Evolutionary conservation across 2,797 vertebrate genomes (phyloP).

Genomic region (Eulemur rubriventer): DNA sequence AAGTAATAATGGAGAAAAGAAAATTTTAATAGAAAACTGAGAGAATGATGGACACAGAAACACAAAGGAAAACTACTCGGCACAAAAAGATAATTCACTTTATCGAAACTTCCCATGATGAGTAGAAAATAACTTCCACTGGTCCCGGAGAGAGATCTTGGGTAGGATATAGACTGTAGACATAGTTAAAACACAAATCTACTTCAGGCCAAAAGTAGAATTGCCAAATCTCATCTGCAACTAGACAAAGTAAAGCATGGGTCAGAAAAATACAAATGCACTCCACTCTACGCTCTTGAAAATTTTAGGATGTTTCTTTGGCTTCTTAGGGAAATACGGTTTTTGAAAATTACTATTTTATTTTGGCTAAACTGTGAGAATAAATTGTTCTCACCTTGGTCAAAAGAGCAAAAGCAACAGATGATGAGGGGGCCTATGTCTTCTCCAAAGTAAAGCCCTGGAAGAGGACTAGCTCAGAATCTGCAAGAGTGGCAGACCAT

Average conservation of each 20-base stretch:
- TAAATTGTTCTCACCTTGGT: not conserved
- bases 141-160: not conserved
- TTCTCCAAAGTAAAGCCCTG: not conserved
- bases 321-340: not conserved
- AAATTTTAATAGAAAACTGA: slow-evolving; percentile 74
- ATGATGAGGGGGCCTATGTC: not conserved
- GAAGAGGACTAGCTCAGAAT: not conserved
- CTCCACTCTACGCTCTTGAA: not conserved
- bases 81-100: slow-evolving; percentile 47
- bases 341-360: not conserved
- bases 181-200: not conserved
- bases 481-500: not conserved
- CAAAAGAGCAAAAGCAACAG: not conserved
- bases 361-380: not conserved
- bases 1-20: slow-evolving; percentile 78
- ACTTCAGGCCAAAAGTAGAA: not conserved
- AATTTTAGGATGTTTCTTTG: not conserved
- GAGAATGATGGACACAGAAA: slow-evolving; percentile 44
- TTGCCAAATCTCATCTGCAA: not conserved
- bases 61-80: slow-evolving; percentile 62
- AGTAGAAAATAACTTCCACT: not conserved
- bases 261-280: not conserved
- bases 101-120: slow-evolving; percentile 59
- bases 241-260: not conserved
- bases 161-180: not conserved